phyloP scores from a whole-genome alignment of 2,888 invertebrate genomes.

The Sphinx pinastri region DNA sequence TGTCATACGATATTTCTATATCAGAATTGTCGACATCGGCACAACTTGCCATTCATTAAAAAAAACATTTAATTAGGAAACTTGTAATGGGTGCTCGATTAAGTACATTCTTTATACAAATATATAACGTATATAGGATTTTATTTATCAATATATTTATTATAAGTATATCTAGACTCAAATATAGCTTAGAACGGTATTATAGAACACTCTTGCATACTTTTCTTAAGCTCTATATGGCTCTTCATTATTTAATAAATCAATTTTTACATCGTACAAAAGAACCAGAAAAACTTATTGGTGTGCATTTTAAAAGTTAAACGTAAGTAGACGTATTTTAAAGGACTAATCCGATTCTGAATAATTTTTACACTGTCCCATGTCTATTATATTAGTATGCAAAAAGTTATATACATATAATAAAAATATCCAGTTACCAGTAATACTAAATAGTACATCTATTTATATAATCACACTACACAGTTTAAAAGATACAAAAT shows the following conservation, averaged over 20 bases:
- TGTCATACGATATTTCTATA: background rate
- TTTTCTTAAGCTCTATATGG: background rate
- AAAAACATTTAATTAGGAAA: background rate
- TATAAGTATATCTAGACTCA: background rate
- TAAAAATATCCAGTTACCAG: background rate
- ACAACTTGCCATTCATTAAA: too few species aligned
- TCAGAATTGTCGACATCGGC: too few species aligned
- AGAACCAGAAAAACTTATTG: too few species aligned
- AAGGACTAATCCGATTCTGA: too few species aligned
- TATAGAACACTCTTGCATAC: background rate
- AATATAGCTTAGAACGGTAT: background rate
- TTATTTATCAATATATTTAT: background rate
- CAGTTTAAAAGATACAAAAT: background rate
- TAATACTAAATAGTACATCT: background rate
- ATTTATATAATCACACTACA: background rate
- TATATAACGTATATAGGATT: background rate
- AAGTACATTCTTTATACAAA: background rate
- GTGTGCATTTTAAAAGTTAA: too few species aligned
- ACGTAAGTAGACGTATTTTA: too few species aligned
- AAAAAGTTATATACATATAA: background rate
- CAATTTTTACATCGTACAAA: too few species aligned
- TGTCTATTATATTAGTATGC: background rate
- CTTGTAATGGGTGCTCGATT: conserved; percentile 12
- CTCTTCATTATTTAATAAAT: too few species aligned
- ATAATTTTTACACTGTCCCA: too few species aligned